Evolutionary conservation across 2,113 vertebrate genomes (phyloP), one percentile per base, ranked within the genome.

Genomic region (Tauraco erythrolophus): DNA sequence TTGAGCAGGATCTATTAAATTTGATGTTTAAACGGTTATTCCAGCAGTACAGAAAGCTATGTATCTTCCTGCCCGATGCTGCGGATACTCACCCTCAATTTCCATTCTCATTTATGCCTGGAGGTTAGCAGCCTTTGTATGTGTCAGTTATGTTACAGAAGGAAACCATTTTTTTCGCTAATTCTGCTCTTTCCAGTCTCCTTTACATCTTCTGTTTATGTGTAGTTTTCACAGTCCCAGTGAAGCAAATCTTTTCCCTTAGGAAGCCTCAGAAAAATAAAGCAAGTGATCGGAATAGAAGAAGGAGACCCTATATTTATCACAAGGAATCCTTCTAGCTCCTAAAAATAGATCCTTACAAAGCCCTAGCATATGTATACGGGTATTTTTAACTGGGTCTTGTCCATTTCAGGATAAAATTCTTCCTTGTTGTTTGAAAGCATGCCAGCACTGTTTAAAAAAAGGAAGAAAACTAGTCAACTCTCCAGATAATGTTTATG

Each of bases 371-470:
- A 37, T 92, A 89, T 77, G 88, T 93, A 81, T 76, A 70, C 33
- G 56, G 21, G n/a, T 96, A 95, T 96, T 97, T 97, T 95, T 96
- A 84, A 95, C 91, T 66, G 43, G 51, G 87, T 91, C 89, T 95
- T 95, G 92, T 89, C 96, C 88, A 93, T 96, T 97, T 96, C 93
- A 90, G 94, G 96, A 89, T 92, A 91, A 95, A 96, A 92, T 93
- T 92, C 54, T 84, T 94, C 61, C 89, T 84, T 74, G 45, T 79
- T 95, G 84, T 95, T 96, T 97, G 94, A 94, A 95, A 94, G 77
- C 48, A 51, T 61, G 92, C 96, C 95, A 97, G 53, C 69, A 65
- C 72, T 89, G 91, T 94, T 96, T 94, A 94, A 94, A 97, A 95
- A 96, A 95, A 76, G 89, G 84, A 91, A 69, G 89, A 95, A 95